Percentiles rank a stretch among this genome's conserved stretches.
These are phyloP conservation scores for Poecilus cupreus DNA, from an alignment of 2,888 invertebrate species.

Conservation along the genomic window DNA sequence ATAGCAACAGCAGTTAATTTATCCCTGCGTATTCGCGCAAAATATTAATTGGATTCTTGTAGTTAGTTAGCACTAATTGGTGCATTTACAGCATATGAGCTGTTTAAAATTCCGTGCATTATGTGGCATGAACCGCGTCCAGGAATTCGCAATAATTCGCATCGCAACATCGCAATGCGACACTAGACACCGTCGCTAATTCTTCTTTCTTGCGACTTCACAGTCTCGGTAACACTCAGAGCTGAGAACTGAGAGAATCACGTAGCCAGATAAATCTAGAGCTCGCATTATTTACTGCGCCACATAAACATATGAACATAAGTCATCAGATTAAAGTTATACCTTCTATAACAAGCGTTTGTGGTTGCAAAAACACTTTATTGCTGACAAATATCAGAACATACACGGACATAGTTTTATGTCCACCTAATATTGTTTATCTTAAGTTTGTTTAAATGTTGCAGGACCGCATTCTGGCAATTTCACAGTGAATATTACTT, in stretches of 20 bases:
- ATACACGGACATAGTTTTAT: not conserved
- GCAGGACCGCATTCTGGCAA: not conserved
- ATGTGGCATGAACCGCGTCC: not conserved
- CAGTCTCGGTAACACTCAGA: not conserved
- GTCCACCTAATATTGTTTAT: constrained; percentile 25
- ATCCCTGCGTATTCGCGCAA: too few species aligned
- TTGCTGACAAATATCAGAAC: constrained; percentile 54
- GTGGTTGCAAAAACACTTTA: constrained; percentile 54
- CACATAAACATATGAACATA: constrained; percentile 42
- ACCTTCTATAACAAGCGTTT: constrained; percentile 49
- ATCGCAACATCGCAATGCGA: not conserved
- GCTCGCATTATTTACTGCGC: constrained; percentile 41
- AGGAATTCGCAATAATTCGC: not conserved
- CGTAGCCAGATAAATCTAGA: constrained; percentile 53
- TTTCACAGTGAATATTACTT: not conserved
- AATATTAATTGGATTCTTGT: too few species aligned
- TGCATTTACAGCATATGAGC: not conserved
- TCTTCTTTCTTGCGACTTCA: not conserved
- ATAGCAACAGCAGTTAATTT: too few species aligned
- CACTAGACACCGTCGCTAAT: not conserved
- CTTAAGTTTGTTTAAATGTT: constrained; percentile 24
- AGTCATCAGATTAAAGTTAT: constrained; percentile 54
- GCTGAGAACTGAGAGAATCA: constrained; percentile 23
- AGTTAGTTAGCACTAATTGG: too few species aligned
- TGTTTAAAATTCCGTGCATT: not conserved